Evolutionary conservation across 2,113 vertebrate genomes (phyloP).

Genomic region (Canis aureus): DNA sequence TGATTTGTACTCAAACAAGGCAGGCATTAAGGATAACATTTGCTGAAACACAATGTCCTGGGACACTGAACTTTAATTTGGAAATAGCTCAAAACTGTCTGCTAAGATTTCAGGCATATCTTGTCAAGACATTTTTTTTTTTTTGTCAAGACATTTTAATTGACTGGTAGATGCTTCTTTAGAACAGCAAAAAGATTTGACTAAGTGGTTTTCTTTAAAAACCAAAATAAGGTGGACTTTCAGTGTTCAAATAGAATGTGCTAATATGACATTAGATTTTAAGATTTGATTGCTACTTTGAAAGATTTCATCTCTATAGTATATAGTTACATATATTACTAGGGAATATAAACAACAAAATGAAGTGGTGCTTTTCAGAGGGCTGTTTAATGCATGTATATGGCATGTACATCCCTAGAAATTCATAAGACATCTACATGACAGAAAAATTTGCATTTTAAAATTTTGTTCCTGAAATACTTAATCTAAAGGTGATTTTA

Average conservation of each 20-base stretch:
- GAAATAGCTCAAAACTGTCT: neutral
- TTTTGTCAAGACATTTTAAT: neutral
- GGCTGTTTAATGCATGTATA: neutral
- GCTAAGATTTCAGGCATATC: constrained; percentile 36
- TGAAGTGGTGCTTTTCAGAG: constrained; percentile 20
- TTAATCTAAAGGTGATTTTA: constrained; percentile 2
- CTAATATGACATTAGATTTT: constrained; percentile 23
- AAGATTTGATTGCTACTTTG: constrained; percentile 50
- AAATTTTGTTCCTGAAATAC: neutral
- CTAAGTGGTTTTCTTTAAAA: constrained; percentile 50
- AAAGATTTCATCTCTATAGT: neutral
- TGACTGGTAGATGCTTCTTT: constrained; percentile 40
- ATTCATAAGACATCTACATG: neutral
- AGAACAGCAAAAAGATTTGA: constrained; percentile 27
- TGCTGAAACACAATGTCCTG: neutral
- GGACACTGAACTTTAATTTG: neutral
- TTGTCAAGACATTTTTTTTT: constrained; percentile 5
- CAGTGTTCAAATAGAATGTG: neutral
- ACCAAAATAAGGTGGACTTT: constrained; percentile 49
- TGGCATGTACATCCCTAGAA: neutral
- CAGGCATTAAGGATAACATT: neutral
- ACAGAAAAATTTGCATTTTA: constrained; percentile 17
- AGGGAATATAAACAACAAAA: constrained; percentile 10
- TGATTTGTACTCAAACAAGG: neutral
- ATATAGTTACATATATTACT: neutral